phyloP scores from a whole-genome alignment of 2,888 invertebrate genomes.

The Nasonia oneida region DNA sequence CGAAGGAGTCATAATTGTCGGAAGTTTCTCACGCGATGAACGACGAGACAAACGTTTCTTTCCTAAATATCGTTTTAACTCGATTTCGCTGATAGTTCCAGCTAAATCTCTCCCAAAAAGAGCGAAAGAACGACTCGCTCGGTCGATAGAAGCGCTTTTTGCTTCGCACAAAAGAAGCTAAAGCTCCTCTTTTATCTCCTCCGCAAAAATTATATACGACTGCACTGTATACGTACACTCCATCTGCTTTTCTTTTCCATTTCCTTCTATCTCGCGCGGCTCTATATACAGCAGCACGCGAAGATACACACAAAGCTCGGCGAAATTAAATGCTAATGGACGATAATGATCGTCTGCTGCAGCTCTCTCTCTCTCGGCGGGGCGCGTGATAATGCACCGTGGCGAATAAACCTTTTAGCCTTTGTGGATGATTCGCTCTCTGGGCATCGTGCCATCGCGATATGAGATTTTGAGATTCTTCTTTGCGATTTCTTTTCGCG shows the following conservation, averaged over 20 bases:
- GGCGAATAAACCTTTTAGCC: conserved; percentile 31
- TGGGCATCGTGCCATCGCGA: background rate
- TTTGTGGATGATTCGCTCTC: background rate
- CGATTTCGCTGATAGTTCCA: background rate
- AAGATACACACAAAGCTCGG: background rate
- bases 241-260: background rate
- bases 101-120: background rate
- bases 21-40: background rate
- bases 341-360: conserved; percentile 43
- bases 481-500: background rate
- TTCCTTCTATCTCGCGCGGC: background rate
- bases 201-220: background rate
- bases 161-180: background rate
- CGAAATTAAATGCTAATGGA: conserved; percentile 56
- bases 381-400: conserved; percentile 26
- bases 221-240: background rate
- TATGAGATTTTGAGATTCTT: background rate
- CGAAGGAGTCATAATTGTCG: background rate
- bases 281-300: background rate
- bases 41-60: background rate
- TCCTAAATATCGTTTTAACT: background rate
- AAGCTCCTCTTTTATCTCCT: background rate
- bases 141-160: background rate
- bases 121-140: background rate
- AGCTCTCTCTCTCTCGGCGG: background rate